A percentile compares a stretch with the other conserved stretches of the same genome.
Conservation (phyloP, 2,888 invertebrate species). For the Chloromyia formosa region DNA sequence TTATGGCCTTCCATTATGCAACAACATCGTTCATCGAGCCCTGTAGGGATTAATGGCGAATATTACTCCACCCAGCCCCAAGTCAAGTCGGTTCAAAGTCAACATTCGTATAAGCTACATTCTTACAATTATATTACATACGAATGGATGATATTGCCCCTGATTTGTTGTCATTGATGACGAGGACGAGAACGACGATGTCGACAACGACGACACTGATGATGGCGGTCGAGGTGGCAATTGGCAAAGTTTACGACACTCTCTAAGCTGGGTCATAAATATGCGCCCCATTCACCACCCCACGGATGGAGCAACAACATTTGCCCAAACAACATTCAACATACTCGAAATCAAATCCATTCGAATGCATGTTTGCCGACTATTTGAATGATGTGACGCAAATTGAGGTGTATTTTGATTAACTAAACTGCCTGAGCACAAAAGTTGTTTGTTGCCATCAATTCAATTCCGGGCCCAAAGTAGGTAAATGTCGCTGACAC, state of each 20-base stretch:
- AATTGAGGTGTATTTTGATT: constrained; percentile 15
- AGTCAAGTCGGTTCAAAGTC: too few species aligned
- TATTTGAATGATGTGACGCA: constrained; percentile 22
- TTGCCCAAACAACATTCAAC: too few species aligned
- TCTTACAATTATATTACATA: neutral
- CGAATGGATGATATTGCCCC: neutral
- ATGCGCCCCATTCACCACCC: too few species aligned
- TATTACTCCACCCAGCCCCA: neutral
- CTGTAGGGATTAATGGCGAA: neutral
- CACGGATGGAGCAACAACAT: too few species aligned
- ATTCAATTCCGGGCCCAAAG: neutral
- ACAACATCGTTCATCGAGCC: constrained; percentile 16
- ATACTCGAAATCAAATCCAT: neutral
- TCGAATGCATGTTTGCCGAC: neutral
- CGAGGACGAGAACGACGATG: neutral
- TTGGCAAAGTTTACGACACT: too few species aligned
- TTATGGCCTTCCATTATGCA: constrained; percentile 33
- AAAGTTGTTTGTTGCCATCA: neutral
- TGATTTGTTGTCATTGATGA: neutral
- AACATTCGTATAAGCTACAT: neutral
- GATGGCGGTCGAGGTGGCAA: neutral
- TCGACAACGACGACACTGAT: constrained; percentile 8
- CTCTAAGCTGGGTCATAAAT: too few species aligned
- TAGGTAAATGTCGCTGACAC: too few species aligned
- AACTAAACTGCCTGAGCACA: neutral